Base-by-base conservation (phyloP, 2,888 invertebrate genomes). In the Trimorus sp. region DNA sequence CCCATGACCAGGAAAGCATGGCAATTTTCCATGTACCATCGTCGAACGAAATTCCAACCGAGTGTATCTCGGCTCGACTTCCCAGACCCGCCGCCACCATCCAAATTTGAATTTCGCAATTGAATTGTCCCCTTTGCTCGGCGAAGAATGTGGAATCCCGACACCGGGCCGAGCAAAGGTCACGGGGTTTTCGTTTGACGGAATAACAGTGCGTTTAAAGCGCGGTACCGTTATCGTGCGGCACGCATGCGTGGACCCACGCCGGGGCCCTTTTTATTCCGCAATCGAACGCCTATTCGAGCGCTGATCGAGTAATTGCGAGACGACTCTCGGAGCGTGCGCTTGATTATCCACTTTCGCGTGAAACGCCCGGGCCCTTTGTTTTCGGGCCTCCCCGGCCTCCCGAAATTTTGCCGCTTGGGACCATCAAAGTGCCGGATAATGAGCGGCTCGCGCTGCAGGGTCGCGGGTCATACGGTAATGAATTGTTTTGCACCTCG, bases 401-500 rank as follows among this genome's bases (percentile, higher is more conserved):
- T 63, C 49, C 60, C 36, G 51, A 58, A 70, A 45, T 60, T 76
- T 78, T 76, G 69, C 63, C 70, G 75, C 83, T 83, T 86, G 88
- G 86, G 85, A 89, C 88, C 89, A 89, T 90, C 90, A 91, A 90
- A 90, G 89, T 88, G 87, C 85, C 74, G 87, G 88, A 88, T 91
- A 90, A 91, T 91, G 90, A 91, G 89, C 88, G 87, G 85, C 89
- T 89, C 89, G 89, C 88, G 88, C 87, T 86, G 77, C 79, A 75
- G 75, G 90, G 89, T 90, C 89, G 84, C 69, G 85, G 89, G 87
- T 89, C 88, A 86, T 79, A 79, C 83, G 86, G 88, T 91, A 90
- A 91, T 90, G 90, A 90, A 90, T 91, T 90, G 89, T 90, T 91
- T 91, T 90, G 87, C 90, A 90, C 90, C 90, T 91, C 87, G 88